These are phyloP conservation scores for Hippocampus zosterae DNA, from an alignment of 2,113 vertebrate species.

Conservation along the genomic window DNA sequence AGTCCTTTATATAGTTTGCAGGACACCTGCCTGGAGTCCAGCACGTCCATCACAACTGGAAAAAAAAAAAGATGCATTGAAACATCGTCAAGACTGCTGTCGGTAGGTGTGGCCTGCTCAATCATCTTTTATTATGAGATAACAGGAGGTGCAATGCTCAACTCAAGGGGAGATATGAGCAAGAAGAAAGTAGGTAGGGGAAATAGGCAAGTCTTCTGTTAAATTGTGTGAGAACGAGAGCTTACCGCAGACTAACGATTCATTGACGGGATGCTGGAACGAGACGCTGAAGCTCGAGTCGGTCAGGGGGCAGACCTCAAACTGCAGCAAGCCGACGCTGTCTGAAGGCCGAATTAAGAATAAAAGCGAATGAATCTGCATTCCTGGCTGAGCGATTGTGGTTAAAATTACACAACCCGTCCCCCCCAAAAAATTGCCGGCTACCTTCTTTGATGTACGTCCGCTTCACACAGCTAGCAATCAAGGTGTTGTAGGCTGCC, in stretches of 20 bases:
- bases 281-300: conserved; percentile 95
- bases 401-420: not conserved
- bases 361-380: not conserved
- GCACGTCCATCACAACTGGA: conserved; percentile 96
- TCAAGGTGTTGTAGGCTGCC: conserved; percentile 90
- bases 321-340: conserved; percentile 89
- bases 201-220: too few relatives aligned
- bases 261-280: conserved; percentile 97
- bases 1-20: conserved; percentile 96
- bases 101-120: too few relatives aligned
- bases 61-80: not conserved
- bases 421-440: conserved; percentile 2
- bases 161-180: too few relatives aligned
- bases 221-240: not conserved
- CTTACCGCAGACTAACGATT: conserved; percentile 97
- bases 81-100: too few relatives aligned
- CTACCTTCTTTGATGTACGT: conserved; percentile 89
- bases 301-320: conserved; percentile 95
- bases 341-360: conserved; percentile 68
- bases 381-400: not conserved
- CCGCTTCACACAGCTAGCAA: conserved; percentile 93
- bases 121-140: not conserved
- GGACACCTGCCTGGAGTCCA: conserved; percentile 89
- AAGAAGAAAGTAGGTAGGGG: too few relatives aligned
- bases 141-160: too few relatives aligned